Base-by-base conservation (phyloP, 2,113 vertebrate genomes). In the Albula glossodonta region DNA sequence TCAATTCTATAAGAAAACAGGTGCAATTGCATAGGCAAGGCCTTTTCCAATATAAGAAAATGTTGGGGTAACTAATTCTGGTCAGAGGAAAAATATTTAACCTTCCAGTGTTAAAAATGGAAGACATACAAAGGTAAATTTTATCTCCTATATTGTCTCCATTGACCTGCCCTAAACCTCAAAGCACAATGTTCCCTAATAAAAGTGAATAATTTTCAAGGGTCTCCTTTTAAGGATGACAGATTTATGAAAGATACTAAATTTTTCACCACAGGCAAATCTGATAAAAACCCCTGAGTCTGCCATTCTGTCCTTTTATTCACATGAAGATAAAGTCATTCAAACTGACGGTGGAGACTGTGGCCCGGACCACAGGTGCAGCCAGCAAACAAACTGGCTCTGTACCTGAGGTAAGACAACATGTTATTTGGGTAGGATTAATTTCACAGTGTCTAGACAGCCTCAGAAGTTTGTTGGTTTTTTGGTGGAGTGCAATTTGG, bases 381-480 rank as follows among this genome's bases (percentile, higher is more conserved):
- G 31, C 70, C 56, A 56, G 12, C 70, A 74, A 56, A 66, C 53
- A 82, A 80, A 87, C 49, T 86, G 79, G 84, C 90, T 89, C 88
- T 87, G 87, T 87, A 80, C 82, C 85, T 84, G 51, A 85, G 81
- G 88, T 91, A 90, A 91, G 89, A 82, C 88, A 90, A 57, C 88
- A 85, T 87, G 91, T 91, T 90, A 88, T 90, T 89, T 92, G 89
- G 91, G 92, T 87, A 81, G 88, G 51, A 86, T 87, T 89, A 88
- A 91, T 92, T 89, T 91, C 88, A 85, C 88, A 87, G 93, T 60
- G 85, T 94, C 93, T 93, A 94, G 92, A 94, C 93, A 52, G 85
- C 86, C 70, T 91, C 84, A 88, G 89, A 88, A 90, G 80, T 87
- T 85, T 74, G 81, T 86, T 63, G 86, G 7, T 60, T 86, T 82